Evolutionary conservation across 2,888 invertebrate species (phyloP), one percentile per base, ranked within the genome.

Genomic region (Synanthedon myopaeformis): DNA sequence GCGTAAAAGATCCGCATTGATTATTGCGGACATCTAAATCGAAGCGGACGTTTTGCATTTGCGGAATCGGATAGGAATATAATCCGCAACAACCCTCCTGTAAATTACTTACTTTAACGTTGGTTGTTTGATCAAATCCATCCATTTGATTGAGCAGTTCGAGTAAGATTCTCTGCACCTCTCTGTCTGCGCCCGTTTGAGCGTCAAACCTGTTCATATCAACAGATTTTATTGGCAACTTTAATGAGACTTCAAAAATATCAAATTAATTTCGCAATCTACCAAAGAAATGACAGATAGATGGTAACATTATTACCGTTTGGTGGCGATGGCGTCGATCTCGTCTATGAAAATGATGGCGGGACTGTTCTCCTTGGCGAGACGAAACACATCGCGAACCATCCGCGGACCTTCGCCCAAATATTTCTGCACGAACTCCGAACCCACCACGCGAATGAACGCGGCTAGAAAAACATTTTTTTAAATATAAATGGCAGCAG

Each of bases 291-390:
- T 11, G n/a, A 14, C n/a, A 45, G 12, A n/a, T 11, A 14, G 28
- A 54, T 61, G 35, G 35, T 35, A 35, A 8, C 10, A 35, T 35
- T 35, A 23, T 35, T 35, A 90, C 82, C 99, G 91, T 84, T 99
- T 99, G 4, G 99, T 99, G 11, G 99, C 99, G 66, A 99, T 99
- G 42, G 99, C 99, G 84, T 99, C 99, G 69, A 99, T 99, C 89
- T 99, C 99, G 85, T 99, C 99, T 71, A 99, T 99, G 79, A 99
- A 99, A 66, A 99, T 99, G 66, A 99, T 99, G 1, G 99, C 98
- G 1, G 99, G 99, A 1, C 98, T 95, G 87, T 99, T 99, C 83
- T 99, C 99, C 79, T 99, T 98, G 14, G 99, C 99, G 59, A 99
- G 90, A 68, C 99, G 93, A 83, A 99, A 99, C 12, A 99, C 99